Base-by-base conservation (phyloP, 1,140 invertebrate species). In the Drosophila arizonae region DNA sequence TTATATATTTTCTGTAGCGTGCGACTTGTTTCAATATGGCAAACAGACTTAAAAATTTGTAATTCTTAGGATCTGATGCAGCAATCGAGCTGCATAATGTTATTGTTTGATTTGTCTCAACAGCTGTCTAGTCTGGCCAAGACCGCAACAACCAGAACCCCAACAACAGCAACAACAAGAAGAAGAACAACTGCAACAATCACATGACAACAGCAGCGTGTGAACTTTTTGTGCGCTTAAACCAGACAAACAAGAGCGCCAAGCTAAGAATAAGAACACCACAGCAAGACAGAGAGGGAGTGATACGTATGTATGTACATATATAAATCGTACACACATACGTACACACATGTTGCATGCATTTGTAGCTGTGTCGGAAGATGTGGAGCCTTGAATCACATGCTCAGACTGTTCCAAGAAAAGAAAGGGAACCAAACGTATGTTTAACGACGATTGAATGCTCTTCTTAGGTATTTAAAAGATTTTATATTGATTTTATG, bases 91-190 rank as follows among this genome's bases (percentile, higher is more conserved):
- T 46, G 26, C 50, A 24, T 41, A 41, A 78, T 58, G 70, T 70
- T 65, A 48, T 75, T 70, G 58, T 70, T 69, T 81, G 65, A 72
- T 73, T 81, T 81, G 78, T 78, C 77, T 81, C 66, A 81, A 81
- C 79, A 81, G 79, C 79, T 81, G 77, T 63, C 77, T 76, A 46
- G 63, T 60, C 63, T 74, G 72, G 62, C 67, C 57, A 60, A 54
- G 73, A 77, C 56, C 63, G 62, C 45, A 58, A 10, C 46, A 51
- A 36, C 28, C n/a, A 41, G 13, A 36, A 10, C n/a, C n/a, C 28
- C 51, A 64, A 77, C 10, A 50, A 30, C 46, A 70, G 72, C 72
- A 72, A 64, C 61, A 61, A 50, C 41, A 76, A 69, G 51, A 51
- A 67, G 58, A 46, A 46, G 15, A 9, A 56, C 69, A 68, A 77